Evolutionary conservation across 2,888 invertebrate species (phyloP).

Genomic region (Brachyopa scutellaris): DNA sequence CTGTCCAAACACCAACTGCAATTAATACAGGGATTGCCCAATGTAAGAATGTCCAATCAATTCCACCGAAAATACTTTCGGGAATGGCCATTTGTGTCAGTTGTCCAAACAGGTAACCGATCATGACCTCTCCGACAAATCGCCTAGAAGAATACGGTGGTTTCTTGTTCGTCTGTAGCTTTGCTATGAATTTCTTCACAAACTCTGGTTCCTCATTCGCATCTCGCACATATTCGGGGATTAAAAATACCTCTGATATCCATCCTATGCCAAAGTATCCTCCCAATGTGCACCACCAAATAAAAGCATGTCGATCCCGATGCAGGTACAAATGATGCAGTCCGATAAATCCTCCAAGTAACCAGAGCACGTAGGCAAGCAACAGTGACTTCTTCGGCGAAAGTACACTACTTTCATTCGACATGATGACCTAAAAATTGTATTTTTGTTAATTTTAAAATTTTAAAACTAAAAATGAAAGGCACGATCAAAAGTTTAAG

Average conservation of each 20-base stretch:
- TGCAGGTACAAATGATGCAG: constrained; percentile 95
- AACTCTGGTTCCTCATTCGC: constrained; percentile 89
- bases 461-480: not conserved
- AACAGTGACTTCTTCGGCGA: constrained; percentile 84
- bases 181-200: constrained; percentile 85
- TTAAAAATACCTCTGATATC: constrained; percentile 91
- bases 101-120: constrained; percentile 91
- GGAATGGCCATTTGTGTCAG: constrained; percentile 90
- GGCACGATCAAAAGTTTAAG: not conserved
- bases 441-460: too few relatives aligned
- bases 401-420: constrained; percentile 72
- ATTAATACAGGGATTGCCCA: constrained; percentile 88
- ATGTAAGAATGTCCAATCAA: constrained; percentile 88
- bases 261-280: constrained; percentile 94
- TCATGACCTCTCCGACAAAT: constrained; percentile 89
- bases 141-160: constrained; percentile 92
- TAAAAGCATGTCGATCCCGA: constrained; percentile 94
- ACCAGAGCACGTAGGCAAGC: constrained; percentile 91
- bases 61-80: constrained; percentile 86
- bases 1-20: constrained; percentile 92
- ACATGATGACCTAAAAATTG: constrained; percentile 35
- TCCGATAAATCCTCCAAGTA: constrained; percentile 93
- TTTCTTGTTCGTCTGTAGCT: constrained; percentile 86
- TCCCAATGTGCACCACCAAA: constrained; percentile 93
- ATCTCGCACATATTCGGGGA: constrained; percentile 93